These are phyloP conservation scores for Meleagris gallopavo DNA, from an alignment of 2,113 vertebrate species.

Conservation along the genomic window DNA sequence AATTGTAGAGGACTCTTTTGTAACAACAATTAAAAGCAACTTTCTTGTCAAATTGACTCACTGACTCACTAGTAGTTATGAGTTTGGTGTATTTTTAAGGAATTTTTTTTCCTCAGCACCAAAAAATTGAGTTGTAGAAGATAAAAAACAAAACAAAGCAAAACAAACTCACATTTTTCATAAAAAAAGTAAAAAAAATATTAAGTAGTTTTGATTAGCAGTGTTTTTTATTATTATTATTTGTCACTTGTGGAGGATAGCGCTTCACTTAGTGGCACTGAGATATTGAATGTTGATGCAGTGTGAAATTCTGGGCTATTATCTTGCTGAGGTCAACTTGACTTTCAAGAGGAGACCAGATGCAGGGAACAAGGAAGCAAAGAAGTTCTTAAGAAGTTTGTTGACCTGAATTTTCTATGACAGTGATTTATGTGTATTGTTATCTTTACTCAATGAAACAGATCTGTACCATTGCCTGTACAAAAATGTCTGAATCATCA, in stretches of 20 bases:
- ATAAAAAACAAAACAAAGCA: background rate
- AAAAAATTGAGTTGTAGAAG: no score
- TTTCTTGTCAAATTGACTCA: background rate
- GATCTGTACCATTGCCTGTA: background rate
- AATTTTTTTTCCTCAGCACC: background rate
- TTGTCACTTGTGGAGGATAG: background rate
- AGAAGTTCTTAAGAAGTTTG: background rate
- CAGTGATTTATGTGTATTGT: background rate
- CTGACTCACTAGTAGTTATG: accelerated
- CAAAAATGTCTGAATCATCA: background rate
- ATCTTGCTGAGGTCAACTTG: background rate
- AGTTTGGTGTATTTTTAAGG: background rate
- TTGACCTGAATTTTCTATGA: background rate
- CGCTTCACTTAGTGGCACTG: background rate
- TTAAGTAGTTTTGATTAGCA: background rate
- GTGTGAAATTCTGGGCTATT: background rate
- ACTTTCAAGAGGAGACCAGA: background rate
- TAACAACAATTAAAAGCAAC: background rate
- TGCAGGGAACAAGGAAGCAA: background rate
- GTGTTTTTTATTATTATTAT: background rate
- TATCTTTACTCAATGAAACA: background rate
- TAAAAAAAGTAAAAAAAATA: accelerated
- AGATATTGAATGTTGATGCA: background rate
- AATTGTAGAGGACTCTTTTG: background rate
- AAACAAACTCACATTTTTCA: background rate